A percentile compares a stretch with the other conserved stretches of the same genome.
Conservation (phyloP, 1,140 invertebrate species). For the Hetaerina americana region DNA sequence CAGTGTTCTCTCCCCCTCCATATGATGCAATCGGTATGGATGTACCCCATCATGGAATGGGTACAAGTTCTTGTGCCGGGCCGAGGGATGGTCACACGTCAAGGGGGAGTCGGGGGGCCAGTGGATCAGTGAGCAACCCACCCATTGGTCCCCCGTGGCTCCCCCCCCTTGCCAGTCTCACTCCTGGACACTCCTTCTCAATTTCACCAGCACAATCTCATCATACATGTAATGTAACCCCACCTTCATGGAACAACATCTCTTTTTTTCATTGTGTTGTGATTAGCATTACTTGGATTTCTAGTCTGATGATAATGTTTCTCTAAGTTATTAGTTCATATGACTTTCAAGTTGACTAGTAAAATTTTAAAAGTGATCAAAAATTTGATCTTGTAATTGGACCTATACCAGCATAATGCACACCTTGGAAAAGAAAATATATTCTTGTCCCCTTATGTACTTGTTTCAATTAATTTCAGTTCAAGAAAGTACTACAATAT, state of each 20-base stretch:
- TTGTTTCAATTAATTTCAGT: no score
- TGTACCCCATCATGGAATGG: background rate
- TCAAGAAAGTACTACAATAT: no score
- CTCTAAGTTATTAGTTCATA: no score
- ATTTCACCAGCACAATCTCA: conserved; percentile 59
- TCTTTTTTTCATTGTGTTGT: background rate
- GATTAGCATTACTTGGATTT: background rate
- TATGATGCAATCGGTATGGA: conserved; percentile 28
- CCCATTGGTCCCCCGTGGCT: conserved; percentile 40
- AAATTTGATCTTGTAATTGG: no score
- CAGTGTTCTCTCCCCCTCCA: conserved; percentile 69
- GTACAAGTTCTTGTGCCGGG: background rate
- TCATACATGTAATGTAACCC: conserved; percentile 57
- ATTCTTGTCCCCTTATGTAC: no score
- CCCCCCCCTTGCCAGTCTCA: conserved; percentile 27
- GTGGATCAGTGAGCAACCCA: conserved; percentile 23
- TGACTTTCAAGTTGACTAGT: no score
- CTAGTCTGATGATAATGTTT: no score
- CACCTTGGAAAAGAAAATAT: no score
- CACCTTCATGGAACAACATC: background rate
- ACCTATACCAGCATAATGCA: no score
- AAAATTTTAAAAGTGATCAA: no score
- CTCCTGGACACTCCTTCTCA: conserved; percentile 50
- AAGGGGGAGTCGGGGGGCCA: background rate
- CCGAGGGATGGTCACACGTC: background rate